A percentile compares a stretch with the other conserved stretches of the same genome.
phyloP scores from a whole-genome alignment of 2,113 vertebrate species.

The Antennarius striatus region DNA sequence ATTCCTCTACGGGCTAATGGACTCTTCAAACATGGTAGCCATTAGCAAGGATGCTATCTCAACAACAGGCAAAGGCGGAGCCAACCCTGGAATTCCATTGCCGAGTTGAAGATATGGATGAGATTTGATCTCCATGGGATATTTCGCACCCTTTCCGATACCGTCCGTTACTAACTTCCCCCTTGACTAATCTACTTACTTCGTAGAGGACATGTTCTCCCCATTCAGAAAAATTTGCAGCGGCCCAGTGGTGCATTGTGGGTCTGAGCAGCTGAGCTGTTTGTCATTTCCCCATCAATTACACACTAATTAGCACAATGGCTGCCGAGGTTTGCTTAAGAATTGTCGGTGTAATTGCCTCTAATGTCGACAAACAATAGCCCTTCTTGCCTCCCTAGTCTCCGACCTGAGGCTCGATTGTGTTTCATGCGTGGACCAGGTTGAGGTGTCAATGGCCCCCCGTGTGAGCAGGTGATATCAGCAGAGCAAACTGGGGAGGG shows the following conservation, averaged over 20 bases:
- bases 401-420: slow-evolving; percentile 67
- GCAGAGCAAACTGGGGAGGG: slow-evolving; percentile 70
- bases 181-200: slow-evolving; percentile 54
- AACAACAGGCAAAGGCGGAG: slow-evolving; percentile 2
- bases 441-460: slow-evolving; percentile 76
- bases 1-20: slow-evolving; percentile 74
- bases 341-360: slow-evolving; percentile 80
- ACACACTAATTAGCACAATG: slow-evolving; percentile 80
- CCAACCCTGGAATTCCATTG: too few relatives aligned
- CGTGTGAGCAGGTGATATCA: slow-evolving; percentile 72
- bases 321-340: slow-evolving; percentile 76
- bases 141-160: slow-evolving; percentile 11
- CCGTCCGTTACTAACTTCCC: slow-evolving; percentile 62
- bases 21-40: slow-evolving; percentile 75
- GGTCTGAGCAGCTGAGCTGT: slow-evolving; percentile 54
- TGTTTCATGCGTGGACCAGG: slow-evolving; percentile 74
- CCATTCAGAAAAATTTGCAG: slow-evolving; percentile 45
- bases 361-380: slow-evolving; percentile 77
- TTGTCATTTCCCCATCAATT: slow-evolving; percentile 78
- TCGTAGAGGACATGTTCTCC: slow-evolving; percentile 46
- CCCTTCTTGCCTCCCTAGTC: slow-evolving; percentile 66
- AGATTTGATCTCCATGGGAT: background rate
- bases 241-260: slow-evolving; percentile 39
- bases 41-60: slow-evolving; percentile 66
- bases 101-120: too few relatives aligned